A percentile compares a stretch with the other conserved stretches of the same genome.
Evolutionary conservation across 2,797 vertebrate genomes (phyloP).

Genomic region (Thaleichthys pacificus): DNA sequence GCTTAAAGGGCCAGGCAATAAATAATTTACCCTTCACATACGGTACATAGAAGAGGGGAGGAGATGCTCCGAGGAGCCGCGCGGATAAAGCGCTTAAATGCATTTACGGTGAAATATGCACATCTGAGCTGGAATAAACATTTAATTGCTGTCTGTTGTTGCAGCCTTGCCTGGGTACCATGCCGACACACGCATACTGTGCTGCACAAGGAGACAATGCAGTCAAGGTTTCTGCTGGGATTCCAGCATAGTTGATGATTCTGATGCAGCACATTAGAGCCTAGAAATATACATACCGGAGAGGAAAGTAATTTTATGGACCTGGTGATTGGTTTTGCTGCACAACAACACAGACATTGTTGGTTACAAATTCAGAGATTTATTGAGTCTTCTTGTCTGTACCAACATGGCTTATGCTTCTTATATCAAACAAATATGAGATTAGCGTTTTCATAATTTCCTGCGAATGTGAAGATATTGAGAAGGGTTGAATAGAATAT

Average conservation of each 20-base stretch:
- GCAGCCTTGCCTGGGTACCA: conserved; percentile 18
- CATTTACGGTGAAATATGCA: not conserved
- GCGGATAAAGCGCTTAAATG: conserved; percentile 20
- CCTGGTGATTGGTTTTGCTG: too few species aligned
- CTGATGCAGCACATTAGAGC: too few species aligned
- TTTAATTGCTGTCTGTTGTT: conserved; percentile 15
- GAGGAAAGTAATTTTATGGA: too few species aligned
- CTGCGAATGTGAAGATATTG: not conserved
- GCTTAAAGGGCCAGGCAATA: conserved; percentile 30
- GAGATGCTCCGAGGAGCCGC: not conserved
- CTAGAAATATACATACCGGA: too few species aligned
- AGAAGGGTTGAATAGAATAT: not conserved
- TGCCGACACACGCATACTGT: conserved; percentile 7
- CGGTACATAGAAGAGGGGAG: conserved; percentile 8
- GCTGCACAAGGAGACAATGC: conserved; percentile 21
- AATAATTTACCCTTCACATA: conserved; percentile 55
- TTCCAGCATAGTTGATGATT: too few species aligned
- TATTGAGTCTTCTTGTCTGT: not conserved
- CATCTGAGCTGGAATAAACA: conserved; percentile 24
- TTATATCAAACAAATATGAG: conserved; percentile 3
- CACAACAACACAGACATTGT: too few species aligned
- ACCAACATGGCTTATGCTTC: conserved; percentile 12
- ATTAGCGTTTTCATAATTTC: not conserved
- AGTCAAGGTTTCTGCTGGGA: conserved; percentile 4
- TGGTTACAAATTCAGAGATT: too few species aligned